Base-by-base conservation (phyloP, 2,113 vertebrate species). In the Isurus oxyrinchus region DNA sequence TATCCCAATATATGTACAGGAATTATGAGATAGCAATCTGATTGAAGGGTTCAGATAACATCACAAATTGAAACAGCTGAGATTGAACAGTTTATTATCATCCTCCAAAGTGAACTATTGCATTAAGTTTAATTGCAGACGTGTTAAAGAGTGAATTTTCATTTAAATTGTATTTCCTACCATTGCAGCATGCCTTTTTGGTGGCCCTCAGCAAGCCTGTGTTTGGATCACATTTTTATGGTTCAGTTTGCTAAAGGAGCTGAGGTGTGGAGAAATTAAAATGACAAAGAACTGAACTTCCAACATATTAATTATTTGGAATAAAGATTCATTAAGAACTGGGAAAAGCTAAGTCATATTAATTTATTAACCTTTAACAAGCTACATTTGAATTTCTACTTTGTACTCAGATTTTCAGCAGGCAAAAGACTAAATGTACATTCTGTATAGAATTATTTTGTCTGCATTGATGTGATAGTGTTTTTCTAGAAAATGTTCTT, bases 251-350 rank as follows among this genome's bases (percentile, higher is more conserved):
- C 61, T 44, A 40, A 94, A 94, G 61, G 93, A 94, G 59, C 63
- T 94, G 93, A 66, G 93, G 93, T 94, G 61, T 94, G 93, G 61
- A 94, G 61, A 94, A 94, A 94, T 40, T 44, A 94, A 67, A 94
- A 94, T 94, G 61, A 67, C 93, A 67, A 66, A 66, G 61, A 44
- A 94, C 40, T 49, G 35, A 67, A 67, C 57, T 63, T 94, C 67
- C n/a, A 63, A 94, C 66, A n/a, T 94, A 94, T 94, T 94, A 94
- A 94, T 67, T 94, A 94, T 67, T 25, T 67, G 61, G 61, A 94
- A 67, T 94, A 67, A 94, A 67, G 67, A 94, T 94, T 94, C 93
- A 94, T 94, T 66, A 66, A 44, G 59, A 94, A 67, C 19, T 63
- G 63, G 35, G 63, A 94, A 67, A 94, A 94, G 91, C 40, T 94